Evolutionary conservation across 1,140 invertebrate species (phyloP), one percentile per base, ranked within the genome.

Genomic region (Lepidurus arcticus): DNA sequence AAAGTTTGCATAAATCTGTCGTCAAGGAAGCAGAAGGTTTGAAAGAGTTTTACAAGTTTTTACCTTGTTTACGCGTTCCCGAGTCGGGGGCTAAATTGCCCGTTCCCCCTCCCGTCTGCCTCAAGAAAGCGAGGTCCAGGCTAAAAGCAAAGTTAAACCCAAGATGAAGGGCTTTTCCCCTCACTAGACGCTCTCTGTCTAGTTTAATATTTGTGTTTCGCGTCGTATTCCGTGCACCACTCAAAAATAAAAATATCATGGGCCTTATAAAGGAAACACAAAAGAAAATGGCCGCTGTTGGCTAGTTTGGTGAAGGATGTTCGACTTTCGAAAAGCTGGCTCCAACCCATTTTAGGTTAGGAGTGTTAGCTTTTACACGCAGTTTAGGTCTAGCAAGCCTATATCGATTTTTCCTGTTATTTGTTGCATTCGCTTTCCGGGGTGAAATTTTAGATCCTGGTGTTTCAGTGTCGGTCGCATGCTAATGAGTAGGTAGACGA

Each of bases 31-130:
- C 6, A 13, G 21, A 21, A 65, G 21, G 21, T 13, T 65, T 65
- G 53, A 65, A 65, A 65, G 53, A 13, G 21, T 13, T 65, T 65
- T 65, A 65, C 53, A 65, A 65, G 53, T 65, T 65, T 65, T 34
- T 65, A 13, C 53, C 53, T 65, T 65, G 53, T 65, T 65, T 65
- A 65, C 53, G 53, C 16, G 53, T 16, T 65, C 53, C n/a, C n/a
- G 6, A 65, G 53, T 65, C 53, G 3, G 6, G 6, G 45, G 45
- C 1, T 47, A 47, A 47, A 47, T 47, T 47, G 45, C 16, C 45
- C 45, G 6, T 65, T 7, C 53, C 13, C 53, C 53, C 53, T 65
- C 8, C 53, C 53, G 0, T 4, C 16, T 65, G 8, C 53, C 21
- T 21, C 45, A 7, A 47, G 13, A 65, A 21, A 65, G 21, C 53